phyloP scores from a whole-genome alignment of 2,888 invertebrate genomes.

The Thymelicus lineola region DNA sequence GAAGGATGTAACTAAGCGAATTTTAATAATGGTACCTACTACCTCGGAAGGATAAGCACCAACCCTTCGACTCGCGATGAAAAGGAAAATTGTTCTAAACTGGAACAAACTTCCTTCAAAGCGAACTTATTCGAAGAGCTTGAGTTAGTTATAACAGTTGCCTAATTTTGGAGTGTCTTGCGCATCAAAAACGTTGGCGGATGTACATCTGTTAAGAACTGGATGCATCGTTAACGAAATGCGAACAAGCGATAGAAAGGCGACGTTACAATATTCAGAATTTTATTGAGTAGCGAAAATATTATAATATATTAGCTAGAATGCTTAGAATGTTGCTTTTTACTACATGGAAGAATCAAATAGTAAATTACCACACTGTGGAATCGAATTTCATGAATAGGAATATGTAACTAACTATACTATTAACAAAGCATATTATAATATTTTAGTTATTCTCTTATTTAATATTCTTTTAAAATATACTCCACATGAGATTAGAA shows the following conservation, averaged over 20 bases:
- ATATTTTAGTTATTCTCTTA: no score
- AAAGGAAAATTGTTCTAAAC: conserved; percentile 37
- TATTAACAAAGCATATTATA: no score
- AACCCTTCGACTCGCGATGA: conserved; percentile 20
- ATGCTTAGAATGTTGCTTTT: no score
- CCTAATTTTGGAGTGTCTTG: conserved; percentile 48
- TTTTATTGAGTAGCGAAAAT: no score
- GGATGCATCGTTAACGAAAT: neutral
- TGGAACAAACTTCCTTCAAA: conserved; percentile 42
- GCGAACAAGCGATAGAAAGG: neutral
- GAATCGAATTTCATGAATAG: no score
- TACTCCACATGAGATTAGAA: no score
- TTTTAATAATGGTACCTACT: conserved; percentile 9
- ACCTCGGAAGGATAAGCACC: conserved; percentile 4
- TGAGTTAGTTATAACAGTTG: conserved; percentile 51
- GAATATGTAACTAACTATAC: no score
- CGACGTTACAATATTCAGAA: neutral
- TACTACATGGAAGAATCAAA: no score
- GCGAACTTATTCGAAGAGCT: conserved; percentile 46
- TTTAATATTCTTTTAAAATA: no score
- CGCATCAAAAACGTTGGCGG: conserved; percentile 36
- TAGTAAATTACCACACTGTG: no score
- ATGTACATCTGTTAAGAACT: conserved; percentile 11
- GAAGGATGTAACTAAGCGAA: conserved; percentile 7
- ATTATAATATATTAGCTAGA: no score